Conservation (phyloP, 2,113 vertebrate genomes). For the Acrocephalus kingi region DNA sequence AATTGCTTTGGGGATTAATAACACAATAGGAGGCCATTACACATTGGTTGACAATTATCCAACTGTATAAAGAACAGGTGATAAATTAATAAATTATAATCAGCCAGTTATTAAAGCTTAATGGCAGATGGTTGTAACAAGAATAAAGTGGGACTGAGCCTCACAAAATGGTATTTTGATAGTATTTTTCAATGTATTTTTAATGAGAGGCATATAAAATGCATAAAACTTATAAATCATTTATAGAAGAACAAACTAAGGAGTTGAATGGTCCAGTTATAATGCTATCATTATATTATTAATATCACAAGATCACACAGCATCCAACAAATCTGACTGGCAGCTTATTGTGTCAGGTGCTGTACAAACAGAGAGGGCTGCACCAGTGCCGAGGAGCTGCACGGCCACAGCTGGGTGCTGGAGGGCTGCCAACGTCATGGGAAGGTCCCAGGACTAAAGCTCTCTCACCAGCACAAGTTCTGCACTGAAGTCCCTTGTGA, state of each 20-base stretch:
- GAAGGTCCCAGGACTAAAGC: background rate
- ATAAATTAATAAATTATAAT: conserved; percentile 75
- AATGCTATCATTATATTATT: conserved; percentile 63
- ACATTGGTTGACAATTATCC: conserved; percentile 55
- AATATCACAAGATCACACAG: conserved; percentile 27
- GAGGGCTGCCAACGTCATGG: background rate
- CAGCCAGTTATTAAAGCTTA: conserved; percentile 58
- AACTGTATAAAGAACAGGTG: conserved; percentile 65
- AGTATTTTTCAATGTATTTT: conserved; percentile 64
- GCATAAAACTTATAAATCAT: conserved; percentile 67
- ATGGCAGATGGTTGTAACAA: conserved; percentile 58
- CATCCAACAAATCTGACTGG: conserved; percentile 3
- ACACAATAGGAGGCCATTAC: conserved; percentile 59
- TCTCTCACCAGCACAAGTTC: background rate
- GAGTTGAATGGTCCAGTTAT: conserved; percentile 57
- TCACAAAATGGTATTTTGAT: conserved; percentile 63
- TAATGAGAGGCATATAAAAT: conserved; percentile 67
- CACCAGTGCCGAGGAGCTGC: rapidly evolving
- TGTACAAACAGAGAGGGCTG: background rate
- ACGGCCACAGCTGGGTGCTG: rapidly evolving
- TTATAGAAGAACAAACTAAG: conserved; percentile 54
- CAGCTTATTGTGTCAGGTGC: background rate
- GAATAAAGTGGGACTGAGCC: conserved; percentile 23
- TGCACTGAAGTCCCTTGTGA: background rate
- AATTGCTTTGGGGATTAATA: conserved; percentile 71